Conservation (phyloP, 2,113 vertebrate species). For the Tympanuchus pallidicinctus region DNA sequence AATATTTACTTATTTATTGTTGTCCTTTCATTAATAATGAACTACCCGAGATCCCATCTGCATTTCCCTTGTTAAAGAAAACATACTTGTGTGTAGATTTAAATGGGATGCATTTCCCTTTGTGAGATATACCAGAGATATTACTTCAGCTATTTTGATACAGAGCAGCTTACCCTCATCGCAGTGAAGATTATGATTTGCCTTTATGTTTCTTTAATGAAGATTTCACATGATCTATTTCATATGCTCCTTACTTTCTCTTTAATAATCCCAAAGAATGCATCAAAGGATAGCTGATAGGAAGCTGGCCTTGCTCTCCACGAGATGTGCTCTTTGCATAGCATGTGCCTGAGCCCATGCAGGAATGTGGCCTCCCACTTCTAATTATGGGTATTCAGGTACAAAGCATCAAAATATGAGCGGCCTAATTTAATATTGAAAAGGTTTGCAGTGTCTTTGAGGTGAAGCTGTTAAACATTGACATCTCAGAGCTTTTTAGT, state of each 20-base stretch:
- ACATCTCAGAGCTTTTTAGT: background rate
- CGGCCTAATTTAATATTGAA: rapidly evolving
- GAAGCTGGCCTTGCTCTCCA: background rate
- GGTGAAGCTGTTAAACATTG: background rate
- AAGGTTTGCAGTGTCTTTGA: background rate
- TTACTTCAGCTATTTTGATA: background rate
- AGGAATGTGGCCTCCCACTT: background rate
- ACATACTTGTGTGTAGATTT: background rate
- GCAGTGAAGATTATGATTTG: background rate
- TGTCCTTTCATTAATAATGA: background rate
- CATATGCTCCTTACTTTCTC: background rate
- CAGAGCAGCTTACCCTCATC: background rate
- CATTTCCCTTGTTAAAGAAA: background rate
- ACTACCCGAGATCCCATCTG: background rate
- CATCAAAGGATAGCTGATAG: background rate
- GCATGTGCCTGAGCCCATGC: background rate
- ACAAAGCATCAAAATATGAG: background rate
- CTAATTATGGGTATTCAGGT: background rate
- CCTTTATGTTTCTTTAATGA: background rate
- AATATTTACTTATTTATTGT: background rate
- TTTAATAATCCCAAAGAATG: background rate
- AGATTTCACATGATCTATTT: background rate
- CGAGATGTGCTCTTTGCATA: background rate
- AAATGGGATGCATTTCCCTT: background rate
- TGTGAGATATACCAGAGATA: background rate